These are phyloP conservation scores for Physella acuta DNA, from an alignment of 1,140 invertebrate species.

Conservation along the genomic window DNA sequence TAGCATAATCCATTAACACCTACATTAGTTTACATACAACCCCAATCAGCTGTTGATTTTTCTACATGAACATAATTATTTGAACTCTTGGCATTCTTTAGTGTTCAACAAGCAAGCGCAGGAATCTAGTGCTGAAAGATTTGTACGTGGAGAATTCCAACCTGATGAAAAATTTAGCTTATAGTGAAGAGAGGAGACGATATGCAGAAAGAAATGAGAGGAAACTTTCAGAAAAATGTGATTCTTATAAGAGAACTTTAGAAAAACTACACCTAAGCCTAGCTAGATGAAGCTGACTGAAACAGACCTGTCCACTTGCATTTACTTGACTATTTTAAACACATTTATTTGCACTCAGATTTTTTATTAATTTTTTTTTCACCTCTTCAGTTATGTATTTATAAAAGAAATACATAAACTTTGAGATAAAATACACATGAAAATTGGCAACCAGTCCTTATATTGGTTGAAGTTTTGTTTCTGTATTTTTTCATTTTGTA, in stretches of 20 bases:
- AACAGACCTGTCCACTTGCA: background rate
- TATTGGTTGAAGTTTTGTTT: too few relatives aligned
- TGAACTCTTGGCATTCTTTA: too few relatives aligned
- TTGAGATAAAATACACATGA: background rate
- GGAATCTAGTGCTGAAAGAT: constrained; percentile 13
- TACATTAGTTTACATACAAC: too few relatives aligned
- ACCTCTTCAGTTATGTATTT: background rate
- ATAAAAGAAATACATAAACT: background rate
- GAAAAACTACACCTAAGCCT: background rate
- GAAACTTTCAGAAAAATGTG: constrained; percentile 11
- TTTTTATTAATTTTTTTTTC: background rate
- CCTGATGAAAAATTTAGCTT: constrained; percentile 10
- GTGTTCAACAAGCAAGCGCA: background rate
- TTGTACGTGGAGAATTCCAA: constrained; percentile 16
- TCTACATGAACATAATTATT: too few relatives aligned
- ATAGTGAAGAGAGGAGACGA: constrained; percentile 6
- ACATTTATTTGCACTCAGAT: background rate
- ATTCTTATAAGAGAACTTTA: constrained; percentile 9
- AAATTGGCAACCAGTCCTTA: background rate
- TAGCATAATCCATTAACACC: too few relatives aligned
- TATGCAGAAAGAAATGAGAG: background rate
- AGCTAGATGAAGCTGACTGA: constrained; percentile 1
- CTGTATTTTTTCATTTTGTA: too few relatives aligned
- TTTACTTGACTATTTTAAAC: background rate
- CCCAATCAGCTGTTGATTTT: too few relatives aligned